Evolutionary conservation across 2,888 invertebrate species (phyloP), one percentile per base, ranked within the genome.

Genomic region (Cephus runcator): DNA sequence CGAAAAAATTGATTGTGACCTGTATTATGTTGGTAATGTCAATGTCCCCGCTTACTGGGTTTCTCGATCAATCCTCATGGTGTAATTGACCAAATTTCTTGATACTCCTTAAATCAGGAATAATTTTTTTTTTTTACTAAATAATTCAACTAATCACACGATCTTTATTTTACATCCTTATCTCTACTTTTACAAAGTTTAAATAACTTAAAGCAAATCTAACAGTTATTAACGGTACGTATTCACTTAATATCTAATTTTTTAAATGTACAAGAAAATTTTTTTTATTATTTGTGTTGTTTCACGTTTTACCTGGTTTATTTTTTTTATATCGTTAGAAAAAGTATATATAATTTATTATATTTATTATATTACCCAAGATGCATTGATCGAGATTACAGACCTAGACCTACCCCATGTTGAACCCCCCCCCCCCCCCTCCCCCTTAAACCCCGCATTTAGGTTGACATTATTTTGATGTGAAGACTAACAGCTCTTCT

Each of bases 401-500:
- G 79, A 83, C 78, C 75, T 80, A 79, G 76, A 77, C 77, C 76
- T 80, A 81, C 82, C 77, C 80, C 79, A 80, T 78, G 73, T 82
- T 79, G 79, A 86, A 83, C 83, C 85, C 76, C 76, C 80, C 81
- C 81, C 77, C 80, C 79, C 85, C 76, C 76, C 80, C 81, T 81
- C 77, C 80, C 79, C 81, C 76, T 56, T 79, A 78, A 79, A 86
- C 83, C 84, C 85, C 83, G 85, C 83, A 87, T 88, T 84, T 86
- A 87, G 88, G 88, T 88, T 88, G 83, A 85, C 83, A 81, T 86
- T 77, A 75, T 81, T 79, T 83, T 76, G 77, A 83, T 85, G 86
- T 88, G 86, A 91, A 90, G 89, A 92, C 92, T 92, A 92, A 92
- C 92, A 90, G 89, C 89, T 91, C 88, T 90, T 93, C 92, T 92